Base-by-base conservation (phyloP, 2,113 vertebrate species). In the Pogonocichla stellata region DNA sequence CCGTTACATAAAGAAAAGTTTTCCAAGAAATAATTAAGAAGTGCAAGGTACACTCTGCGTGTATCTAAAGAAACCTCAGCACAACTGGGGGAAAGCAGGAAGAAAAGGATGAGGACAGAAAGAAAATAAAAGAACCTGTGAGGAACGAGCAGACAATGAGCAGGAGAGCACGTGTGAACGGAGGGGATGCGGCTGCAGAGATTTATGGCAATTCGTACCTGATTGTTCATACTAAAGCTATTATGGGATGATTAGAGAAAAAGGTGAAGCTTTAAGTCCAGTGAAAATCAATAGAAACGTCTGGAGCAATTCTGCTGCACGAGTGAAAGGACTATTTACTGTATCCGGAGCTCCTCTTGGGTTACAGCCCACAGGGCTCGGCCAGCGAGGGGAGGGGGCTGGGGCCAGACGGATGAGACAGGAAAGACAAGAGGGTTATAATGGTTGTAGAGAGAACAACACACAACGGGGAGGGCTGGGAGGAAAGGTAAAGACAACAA, bases 221-320 rank as follows among this genome's bases (percentile, higher is more conserved):
- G 99, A 99, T 98, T 99, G 99, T 99, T 99, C 99, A 99, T 99
- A 99, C 99, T 99, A 99, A 99, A 99, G 99, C 99, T 99, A 99
- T 99, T 99, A 99, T 98, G 98, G 99, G 99, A 99, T 99, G 99
- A 99, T 99, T 99, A 99, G 99, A 99, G 99, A 98, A 99, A 99
- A 99, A 99, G 99, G 99, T 99, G 99, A 99, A 99, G 99, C 99
- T 99, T 98, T 98, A 99, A 99, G 99, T 99, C 99, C 99, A 98
- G 98, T 97, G 98, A 99, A 99, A 99, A 99, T 99, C 99, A 99
- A 99, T 99, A 99, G 97, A 96, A 98, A 98, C 96, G 99, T 99
- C 99, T 99, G 99, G 98, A 99, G 99, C 98, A 98, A 99, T 99
- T 99, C 99, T 99, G 99, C 98, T 97, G 97, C 96, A 88, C 88